These are phyloP conservation scores for Sphenodon punctatus DNA, from an alignment of 2,797 vertebrate species.

Conservation along the genomic window DNA sequence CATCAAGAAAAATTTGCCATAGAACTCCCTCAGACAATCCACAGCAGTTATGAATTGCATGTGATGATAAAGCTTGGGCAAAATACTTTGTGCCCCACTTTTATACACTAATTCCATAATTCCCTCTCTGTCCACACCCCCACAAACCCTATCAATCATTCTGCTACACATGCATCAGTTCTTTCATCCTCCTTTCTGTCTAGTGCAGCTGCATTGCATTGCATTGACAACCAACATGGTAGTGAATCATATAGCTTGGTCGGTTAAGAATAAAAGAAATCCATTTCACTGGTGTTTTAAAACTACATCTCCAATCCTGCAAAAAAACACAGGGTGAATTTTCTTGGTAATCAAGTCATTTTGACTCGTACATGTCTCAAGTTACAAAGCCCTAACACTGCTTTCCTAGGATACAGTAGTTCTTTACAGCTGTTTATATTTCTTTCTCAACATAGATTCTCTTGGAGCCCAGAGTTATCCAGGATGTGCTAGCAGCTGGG, in stretches of 20 bases:
- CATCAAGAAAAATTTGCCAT: neutral
- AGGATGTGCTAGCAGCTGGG: constrained; percentile 94
- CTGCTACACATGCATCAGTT: neutral
- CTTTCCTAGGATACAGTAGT: neutral
- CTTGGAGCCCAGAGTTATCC: constrained; percentile 92
- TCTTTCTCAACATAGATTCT: constrained; percentile 83
- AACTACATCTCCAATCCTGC: neutral
- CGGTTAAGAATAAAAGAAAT: neutral
- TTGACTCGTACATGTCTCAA: neutral
- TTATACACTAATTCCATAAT: too few species aligned
- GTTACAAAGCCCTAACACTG: neutral
- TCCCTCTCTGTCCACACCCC: too few species aligned
- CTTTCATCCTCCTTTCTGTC: neutral
- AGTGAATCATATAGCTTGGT: neutral
- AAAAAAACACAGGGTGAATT: neutral
- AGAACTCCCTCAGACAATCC: neutral
- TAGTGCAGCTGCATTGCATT: neutral
- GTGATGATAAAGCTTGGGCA: neutral
- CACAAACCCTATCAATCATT: neutral
- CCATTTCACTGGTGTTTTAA: neutral
- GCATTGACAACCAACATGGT: neutral
- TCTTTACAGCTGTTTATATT: constrained; percentile 21
- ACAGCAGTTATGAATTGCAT: neutral
- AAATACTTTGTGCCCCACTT: too few species aligned
- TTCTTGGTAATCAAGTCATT: neutral